These are phyloP conservation scores for Hipparchia semele DNA, from an alignment of 2,888 invertebrate genomes.

Conservation along the genomic window DNA sequence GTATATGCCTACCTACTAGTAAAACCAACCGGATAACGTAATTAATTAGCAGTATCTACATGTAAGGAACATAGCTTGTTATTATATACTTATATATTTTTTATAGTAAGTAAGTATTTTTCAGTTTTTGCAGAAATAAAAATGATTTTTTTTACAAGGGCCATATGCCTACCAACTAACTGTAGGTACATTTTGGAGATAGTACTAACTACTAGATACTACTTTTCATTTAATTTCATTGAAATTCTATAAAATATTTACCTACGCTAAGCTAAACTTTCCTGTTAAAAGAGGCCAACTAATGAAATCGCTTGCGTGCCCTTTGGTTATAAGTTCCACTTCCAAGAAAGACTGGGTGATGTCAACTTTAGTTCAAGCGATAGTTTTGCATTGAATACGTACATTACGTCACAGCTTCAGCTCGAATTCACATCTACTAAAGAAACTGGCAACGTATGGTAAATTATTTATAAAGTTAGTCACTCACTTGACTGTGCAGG, in stretches of 20 bases:
- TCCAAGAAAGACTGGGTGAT: conserved; percentile 63
- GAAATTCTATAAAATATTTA: background rate
- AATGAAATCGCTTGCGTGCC: conserved; percentile 30
- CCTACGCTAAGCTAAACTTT: background rate
- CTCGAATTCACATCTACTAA: conserved; percentile 15
- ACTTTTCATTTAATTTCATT: background rate
- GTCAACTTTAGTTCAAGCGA: conserved; percentile 47
- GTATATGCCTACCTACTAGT: too few relatives aligned
- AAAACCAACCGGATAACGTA: too few relatives aligned
- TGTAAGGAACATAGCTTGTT: too few relatives aligned
- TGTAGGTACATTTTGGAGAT: too few relatives aligned
- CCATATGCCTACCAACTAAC: too few relatives aligned
- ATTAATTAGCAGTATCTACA: too few relatives aligned
- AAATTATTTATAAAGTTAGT: conserved; percentile 35
- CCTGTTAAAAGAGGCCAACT: conserved; percentile 17
- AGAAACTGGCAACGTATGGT: conserved; percentile 43
- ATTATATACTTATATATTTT: too few relatives aligned
- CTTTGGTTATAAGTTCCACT: conserved; percentile 42
- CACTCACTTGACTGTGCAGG: conserved; percentile 27
- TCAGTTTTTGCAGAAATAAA: too few relatives aligned
- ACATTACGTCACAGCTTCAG: conserved; percentile 39
- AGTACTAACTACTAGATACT: too few relatives aligned
- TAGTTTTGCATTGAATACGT: conserved; percentile 30
- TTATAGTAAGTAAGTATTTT: too few relatives aligned
- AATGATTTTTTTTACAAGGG: too few relatives aligned